Base-by-base conservation (phyloP, 2,888 invertebrate species). In the Cephus runcator region DNA sequence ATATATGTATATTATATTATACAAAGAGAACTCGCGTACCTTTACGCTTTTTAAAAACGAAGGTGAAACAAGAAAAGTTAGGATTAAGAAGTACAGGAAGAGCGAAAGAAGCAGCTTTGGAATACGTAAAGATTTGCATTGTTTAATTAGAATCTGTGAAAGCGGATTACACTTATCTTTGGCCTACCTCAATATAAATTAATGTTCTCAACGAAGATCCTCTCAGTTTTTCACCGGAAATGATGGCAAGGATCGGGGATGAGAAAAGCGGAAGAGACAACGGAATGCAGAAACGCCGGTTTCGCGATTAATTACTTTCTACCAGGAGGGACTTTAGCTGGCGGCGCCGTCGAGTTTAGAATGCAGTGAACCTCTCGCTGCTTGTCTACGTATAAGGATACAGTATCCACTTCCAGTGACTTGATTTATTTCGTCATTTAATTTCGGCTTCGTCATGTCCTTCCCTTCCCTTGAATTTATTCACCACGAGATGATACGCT, bases 121-220 rank as follows among this genome's bases (percentile, higher is more conserved):
- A 40, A 15, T 40, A 15, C 15, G 40, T 23, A 40, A 40, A 1
- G 40, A 15, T 40, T 40, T 40, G 15, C 40, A 40, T 40, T 40
- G 40, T 31, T 75, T 79, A 79, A 77, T 79, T 77, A 79, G 78
- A 79, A 79, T 79, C 77, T 69, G 79, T 75, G 2, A 78, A 78
- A 77, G 77, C 79, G 69, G 77, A 68, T 78, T 75, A 78, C 77
- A 75, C 79, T 73, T 69, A 40, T 75, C 75, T 80, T 78, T 76
- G 40, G 69, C 71, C 36, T 34, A 75, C 73, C 73, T 79, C 79
- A 76, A 79, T 79, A 69, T 75, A 71, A 81, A 81, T 81, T 81
- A 81, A 76, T 76, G 35, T n/a, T 56, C 68, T 34, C 69, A 23
- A 69, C 34, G 30, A 11, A 34, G 69, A 69, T 69, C 15, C 31